Base-by-base conservation (phyloP, 2,113 vertebrate species). In the Notarius lentiginosus region DNA sequence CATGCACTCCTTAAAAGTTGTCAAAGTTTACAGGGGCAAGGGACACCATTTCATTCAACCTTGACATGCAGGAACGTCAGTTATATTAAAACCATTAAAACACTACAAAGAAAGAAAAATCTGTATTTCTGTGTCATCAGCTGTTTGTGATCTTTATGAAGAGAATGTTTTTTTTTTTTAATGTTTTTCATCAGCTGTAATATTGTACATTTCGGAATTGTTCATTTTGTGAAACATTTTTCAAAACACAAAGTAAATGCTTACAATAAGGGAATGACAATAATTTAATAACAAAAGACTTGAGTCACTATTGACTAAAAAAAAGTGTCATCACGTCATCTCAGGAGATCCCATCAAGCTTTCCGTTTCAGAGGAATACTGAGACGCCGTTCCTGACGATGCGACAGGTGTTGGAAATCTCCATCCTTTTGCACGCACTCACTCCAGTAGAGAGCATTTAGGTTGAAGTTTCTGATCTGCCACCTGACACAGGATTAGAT, bases 291-390 rank as follows among this genome's bases (percentile, higher is more conserved):
- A 89, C 84, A 88, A 94, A 94, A 92, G 22, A 91, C 89, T 94
- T 90, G 92, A 95, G 94, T 94, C 95, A 95, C 93, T 90, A 91
- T 20, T 6, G 7, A 41, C 94, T n/a, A 91, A 94, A 41, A 81
- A 92, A 92, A 92, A 91, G 90, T 61, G 65, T 55, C 41, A 88
- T 90, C 89, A 68, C 83, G 34, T 88, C 47, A 80, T 89, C 89
- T 92, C 89, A 79, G 90, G 87, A 87, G 90, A 92, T 87, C 73
- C 75, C 60, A 84, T 83, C 1, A 53, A 12, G 82, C 82, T 72
- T n/a, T 5, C 20, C 0, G 22, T 63, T 82, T 2, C 47, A 18
- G 79, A 85, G 91, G 87, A 89, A 41, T 84, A 80, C n/a, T 49
- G 7, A 77, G 56, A 83, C 55, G 55, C 11, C 79, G 30, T 79